phyloP scores from a whole-genome alignment of 64 coral and sea anemone genomes.

The Stichodactyla mertensii region DNA sequence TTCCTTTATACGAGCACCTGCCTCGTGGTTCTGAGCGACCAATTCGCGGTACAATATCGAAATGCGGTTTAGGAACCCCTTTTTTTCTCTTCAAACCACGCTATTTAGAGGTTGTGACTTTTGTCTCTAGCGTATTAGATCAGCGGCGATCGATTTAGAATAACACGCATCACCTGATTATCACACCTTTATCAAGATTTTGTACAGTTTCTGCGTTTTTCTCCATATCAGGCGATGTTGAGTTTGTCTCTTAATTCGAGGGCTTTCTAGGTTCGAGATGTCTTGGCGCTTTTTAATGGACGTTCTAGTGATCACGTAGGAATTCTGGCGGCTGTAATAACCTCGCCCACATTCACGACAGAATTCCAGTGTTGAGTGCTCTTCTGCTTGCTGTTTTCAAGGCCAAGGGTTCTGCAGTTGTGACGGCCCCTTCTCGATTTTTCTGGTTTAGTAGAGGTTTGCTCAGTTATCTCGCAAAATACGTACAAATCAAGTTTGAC shows the following conservation, averaged over 20 bases:
- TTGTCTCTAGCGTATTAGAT: not conserved
- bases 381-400: not conserved
- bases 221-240: not conserved
- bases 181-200: slow-evolving; percentile 6
- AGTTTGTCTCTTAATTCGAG: not conserved
- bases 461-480: not conserved
- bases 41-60: not conserved
- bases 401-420: not conserved
- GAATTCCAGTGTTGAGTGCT: not conserved
- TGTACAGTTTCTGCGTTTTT: not conserved
- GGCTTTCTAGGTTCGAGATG: not conserved
- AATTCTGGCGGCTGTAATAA: not conserved
- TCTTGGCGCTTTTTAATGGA: not conserved
- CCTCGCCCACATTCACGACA: not conserved
- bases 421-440: not conserved
- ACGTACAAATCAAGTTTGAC: slow-evolving; percentile 13
- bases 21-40: not conserved
- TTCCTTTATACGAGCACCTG: not conserved
- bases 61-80: not conserved
- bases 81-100: not conserved
- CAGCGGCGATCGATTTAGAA: slow-evolving; percentile 11
- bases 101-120: not conserved
- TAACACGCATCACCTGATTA: slow-evolving; percentile 3
- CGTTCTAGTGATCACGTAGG: not conserved
- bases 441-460: not conserved